Conservation (phyloP, 2,888 invertebrate genomes). For the Cheilosia vulpina region DNA sequence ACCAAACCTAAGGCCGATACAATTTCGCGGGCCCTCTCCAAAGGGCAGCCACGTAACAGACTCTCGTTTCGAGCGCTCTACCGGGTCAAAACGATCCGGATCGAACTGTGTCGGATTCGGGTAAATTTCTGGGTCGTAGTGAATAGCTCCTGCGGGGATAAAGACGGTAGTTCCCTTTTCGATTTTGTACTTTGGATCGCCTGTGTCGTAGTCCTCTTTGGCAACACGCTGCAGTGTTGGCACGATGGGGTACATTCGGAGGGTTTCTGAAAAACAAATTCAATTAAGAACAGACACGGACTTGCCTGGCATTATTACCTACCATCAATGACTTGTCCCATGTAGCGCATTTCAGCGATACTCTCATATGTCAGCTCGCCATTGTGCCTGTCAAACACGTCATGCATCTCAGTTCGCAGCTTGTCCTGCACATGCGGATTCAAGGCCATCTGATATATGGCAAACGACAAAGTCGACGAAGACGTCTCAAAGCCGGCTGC, state of each 20-base stretch:
- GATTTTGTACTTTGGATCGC: slow-evolving; percentile 81
- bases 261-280: not conserved
- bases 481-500: slow-evolving; percentile 85
- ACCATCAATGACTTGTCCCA: slow-evolving; percentile 84
- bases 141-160: slow-evolving; percentile 71
- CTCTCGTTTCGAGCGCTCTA: not conserved
- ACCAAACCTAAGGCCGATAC: slow-evolving; percentile 76
- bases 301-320: not conserved
- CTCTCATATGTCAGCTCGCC: slow-evolving; percentile 83
- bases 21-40: slow-evolving; percentile 57
- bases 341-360: slow-evolving; percentile 83
- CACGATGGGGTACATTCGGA: slow-evolving; percentile 4
- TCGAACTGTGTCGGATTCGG: slow-evolving; percentile 86
- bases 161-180: slow-evolving; percentile 85
- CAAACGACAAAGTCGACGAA: slow-evolving; percentile 84
- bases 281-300: not conserved
- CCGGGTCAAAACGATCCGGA: slow-evolving; percentile 84
- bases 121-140: slow-evolving; percentile 84
- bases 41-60: slow-evolving; percentile 57
- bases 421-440: slow-evolving; percentile 83
- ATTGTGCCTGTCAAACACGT: slow-evolving; percentile 79
- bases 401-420: slow-evolving; percentile 82
- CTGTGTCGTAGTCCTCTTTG: not conserved
- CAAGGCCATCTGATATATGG: slow-evolving; percentile 84
- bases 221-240: not conserved